phyloP scores from a whole-genome alignment of 2,113 vertebrate species.

The Dipodomys ordii region DNA sequence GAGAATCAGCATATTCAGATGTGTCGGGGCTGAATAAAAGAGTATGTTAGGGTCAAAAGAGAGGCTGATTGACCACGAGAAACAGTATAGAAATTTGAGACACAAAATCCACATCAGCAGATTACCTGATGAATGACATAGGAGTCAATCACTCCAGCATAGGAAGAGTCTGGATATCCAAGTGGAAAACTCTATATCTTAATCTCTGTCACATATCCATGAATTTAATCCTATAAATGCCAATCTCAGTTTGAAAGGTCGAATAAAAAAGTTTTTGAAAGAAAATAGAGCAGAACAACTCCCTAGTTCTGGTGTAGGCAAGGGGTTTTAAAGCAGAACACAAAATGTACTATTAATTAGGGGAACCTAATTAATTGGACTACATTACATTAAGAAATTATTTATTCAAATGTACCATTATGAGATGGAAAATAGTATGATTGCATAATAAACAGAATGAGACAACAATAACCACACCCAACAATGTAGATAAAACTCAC shows the following conservation, averaged over 20 bases:
- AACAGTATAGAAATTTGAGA: not conserved
- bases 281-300: not conserved
- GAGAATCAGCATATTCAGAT: not conserved
- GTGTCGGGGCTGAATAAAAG: not conserved
- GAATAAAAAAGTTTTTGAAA: not conserved
- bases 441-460: not conserved
- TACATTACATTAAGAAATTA: constrained; percentile 36
- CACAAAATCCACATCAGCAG: not conserved
- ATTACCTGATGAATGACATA: constrained; percentile 12
- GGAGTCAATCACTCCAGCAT: not conserved
- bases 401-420: not conserved
- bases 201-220: not conserved
- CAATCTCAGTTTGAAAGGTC: not conserved
- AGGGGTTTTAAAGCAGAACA: not conserved
- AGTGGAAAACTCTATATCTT: not conserved
- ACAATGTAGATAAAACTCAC: not conserved
- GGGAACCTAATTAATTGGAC: not conserved
- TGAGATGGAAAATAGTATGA: not conserved
- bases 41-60: not conserved
- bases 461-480: not conserved
- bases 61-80: not conserved
- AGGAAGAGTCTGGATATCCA: not conserved
- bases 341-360: not conserved
- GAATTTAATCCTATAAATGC: not conserved
- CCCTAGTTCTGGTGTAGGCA: not conserved